These are phyloP conservation scores for Corythornis cristatus DNA, from an alignment of 2,113 vertebrate genomes.

Conservation along the genomic window DNA sequence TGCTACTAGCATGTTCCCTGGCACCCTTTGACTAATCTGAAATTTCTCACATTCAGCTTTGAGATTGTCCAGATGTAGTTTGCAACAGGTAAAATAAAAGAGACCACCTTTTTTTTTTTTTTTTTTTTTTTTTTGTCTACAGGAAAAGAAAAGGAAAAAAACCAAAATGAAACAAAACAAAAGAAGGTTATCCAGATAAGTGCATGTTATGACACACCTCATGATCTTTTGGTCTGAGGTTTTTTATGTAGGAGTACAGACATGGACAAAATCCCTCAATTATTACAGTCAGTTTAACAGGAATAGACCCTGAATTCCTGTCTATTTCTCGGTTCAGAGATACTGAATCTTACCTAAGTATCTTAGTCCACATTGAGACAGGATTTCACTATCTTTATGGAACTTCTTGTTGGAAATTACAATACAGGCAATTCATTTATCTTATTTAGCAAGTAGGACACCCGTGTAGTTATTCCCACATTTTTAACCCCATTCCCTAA, in stretches of 20 bases:
- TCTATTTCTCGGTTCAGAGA: not conserved
- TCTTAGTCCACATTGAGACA: not conserved
- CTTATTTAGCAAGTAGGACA: not conserved
- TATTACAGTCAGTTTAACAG: not conserved
- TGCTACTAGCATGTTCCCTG: not conserved
- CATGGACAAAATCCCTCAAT: not conserved
- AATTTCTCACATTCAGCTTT: not conserved
- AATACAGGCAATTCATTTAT: not conserved
- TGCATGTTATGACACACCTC: fast-evolving
- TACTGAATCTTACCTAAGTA: not conserved
- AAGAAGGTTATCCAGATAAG: not conserved
- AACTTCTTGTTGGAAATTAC: not conserved
- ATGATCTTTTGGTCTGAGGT: not conserved
- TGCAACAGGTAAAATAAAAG: not conserved
- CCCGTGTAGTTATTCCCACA: not conserved
- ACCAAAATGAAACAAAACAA: too few relatives aligned
- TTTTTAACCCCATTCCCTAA: not conserved
- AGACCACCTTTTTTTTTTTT: not conserved
- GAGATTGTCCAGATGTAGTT: not conserved
- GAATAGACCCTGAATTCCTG: not conserved
- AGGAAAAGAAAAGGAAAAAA: too few relatives aligned
- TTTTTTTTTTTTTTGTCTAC: not conserved
- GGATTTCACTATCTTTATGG: not conserved
- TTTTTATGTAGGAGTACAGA: not conserved
- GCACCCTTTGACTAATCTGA: fast-evolving